These are phyloP conservation scores for Aporrectodea caliginosa DNA, from an alignment of 1,140 invertebrate species.

Conservation along the genomic window DNA sequence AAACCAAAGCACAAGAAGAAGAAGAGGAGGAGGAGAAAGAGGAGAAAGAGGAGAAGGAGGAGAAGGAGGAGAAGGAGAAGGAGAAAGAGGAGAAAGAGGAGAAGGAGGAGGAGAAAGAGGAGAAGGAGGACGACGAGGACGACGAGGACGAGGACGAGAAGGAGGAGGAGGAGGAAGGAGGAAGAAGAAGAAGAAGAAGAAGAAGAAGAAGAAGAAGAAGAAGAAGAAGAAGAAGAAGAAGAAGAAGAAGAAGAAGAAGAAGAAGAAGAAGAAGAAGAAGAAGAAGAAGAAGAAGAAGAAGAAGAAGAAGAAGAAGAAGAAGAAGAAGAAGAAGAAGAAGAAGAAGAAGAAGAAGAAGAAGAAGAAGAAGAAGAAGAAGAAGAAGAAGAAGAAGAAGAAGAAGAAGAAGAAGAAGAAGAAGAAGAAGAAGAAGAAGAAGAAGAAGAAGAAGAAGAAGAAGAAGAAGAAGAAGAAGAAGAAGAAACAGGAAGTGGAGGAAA, in stretches of 20 bases:
- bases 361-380: too few relatives aligned
- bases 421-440: too few relatives aligned
- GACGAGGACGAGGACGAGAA: not conserved
- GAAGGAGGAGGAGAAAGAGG: not conserved
- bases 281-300: too few relatives aligned
- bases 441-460: too few relatives aligned
- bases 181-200: not conserved
- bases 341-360: too few relatives aligned
- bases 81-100: not conserved
- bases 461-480: too few relatives aligned
- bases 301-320: too few relatives aligned
- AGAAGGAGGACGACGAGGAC: not conserved
- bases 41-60: not conserved
- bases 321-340: too few relatives aligned
- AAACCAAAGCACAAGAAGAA: not conserved
- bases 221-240: constrained; percentile 6
- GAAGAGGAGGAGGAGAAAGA: not conserved
- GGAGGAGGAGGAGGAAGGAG: not conserved
- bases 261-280: not conserved
- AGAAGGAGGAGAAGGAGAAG: not conserved
- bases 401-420: too few relatives aligned
- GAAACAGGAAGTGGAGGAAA: too few relatives aligned
- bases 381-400: too few relatives aligned
- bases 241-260: not conserved
- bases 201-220: not conserved